Base-by-base conservation (phyloP, 2,888 invertebrate species). In the Nemurella pictetii region DNA sequence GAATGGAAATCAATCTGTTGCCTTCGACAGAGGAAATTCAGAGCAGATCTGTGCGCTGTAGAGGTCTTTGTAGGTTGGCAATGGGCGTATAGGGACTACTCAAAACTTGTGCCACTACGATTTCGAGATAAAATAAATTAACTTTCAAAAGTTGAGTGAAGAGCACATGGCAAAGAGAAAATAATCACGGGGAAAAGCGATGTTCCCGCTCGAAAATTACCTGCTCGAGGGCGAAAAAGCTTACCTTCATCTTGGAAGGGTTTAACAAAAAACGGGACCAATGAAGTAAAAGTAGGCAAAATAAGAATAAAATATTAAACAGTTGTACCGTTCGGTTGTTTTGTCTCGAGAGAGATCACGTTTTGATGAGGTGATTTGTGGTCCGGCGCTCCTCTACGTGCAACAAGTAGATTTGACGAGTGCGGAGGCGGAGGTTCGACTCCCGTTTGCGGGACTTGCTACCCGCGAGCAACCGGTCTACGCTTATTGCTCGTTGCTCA, bases 331-430 rank as follows among this genome's bases (percentile, higher is more conserved):
- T 55, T 55, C 20, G 12, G 55, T 55, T 55, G 55, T 55, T 7
- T 20, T 55, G n/a, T 55, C 55, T 55, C 55, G 9, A 12, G 9
- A 55, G 55, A 75, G 28, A 75, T 7, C 75, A 75, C 75, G 75
- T 75, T 27, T 75, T 27, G 1, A 28, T 75, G 75, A 75, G 26
- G 28, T 75, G 75, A 75, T 75, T 75, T 75, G 75, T 75, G 75
- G 75, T 75, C 75, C 27, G 26, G 75, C 75, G 26, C 15, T 28
- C 1, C 75, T 74, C 26, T 75, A 75, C 75, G 80, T 32, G 29
- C 80, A 80, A 80, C 80, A 80, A 80, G 80, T 80, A 80, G 80
- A 29, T n/a, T 26, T 0, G 80, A 80, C 5, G 80, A 30, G n/a
- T n/a, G 32, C 80, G 32, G 26, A 26, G 36, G 5, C 80, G 25